A percentile compares a stretch with the other conserved stretches of the same genome.
Conservation (phyloP, 2,888 invertebrate genomes). For the Lasioglossum vierecki region DNA sequence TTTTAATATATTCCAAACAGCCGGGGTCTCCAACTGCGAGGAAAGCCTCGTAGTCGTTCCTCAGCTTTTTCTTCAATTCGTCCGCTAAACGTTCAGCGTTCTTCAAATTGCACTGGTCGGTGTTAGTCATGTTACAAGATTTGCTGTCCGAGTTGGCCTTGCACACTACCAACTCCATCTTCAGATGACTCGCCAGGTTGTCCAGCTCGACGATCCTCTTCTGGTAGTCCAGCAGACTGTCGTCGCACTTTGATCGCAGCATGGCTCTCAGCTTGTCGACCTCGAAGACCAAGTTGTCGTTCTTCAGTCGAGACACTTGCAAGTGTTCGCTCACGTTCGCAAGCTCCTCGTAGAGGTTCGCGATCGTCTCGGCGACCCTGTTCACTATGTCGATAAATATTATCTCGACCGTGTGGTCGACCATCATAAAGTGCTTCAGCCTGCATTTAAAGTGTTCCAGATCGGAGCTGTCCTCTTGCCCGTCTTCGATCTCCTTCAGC, state of each 20-base stretch:
- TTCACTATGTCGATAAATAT: slow-evolving; percentile 61
- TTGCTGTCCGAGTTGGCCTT: slow-evolving; percentile 35
- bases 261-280: slow-evolving; percentile 61
- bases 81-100: slow-evolving; percentile 52
- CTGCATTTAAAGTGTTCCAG: slow-evolving; percentile 53
- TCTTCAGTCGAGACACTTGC: slow-evolving; percentile 52
- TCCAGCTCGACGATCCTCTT: slow-evolving; percentile 63
- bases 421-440: slow-evolving; percentile 57
- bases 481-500: slow-evolving; percentile 51
- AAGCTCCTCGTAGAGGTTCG: slow-evolving; percentile 67
- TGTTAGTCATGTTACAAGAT: background rate
- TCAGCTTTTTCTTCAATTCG: slow-evolving; percentile 62
- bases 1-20: slow-evolving; percentile 62
- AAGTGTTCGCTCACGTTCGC: slow-evolving; percentile 60
- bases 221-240: slow-evolving; percentile 56
- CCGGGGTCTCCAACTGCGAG: slow-evolving; percentile 59
- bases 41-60: slow-evolving; percentile 66
- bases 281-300: slow-evolving; percentile 52
- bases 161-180: slow-evolving; percentile 46
- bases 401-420: slow-evolving; percentile 68
- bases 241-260: slow-evolving; percentile 60
- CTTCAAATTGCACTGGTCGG: slow-evolving; percentile 13
- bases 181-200: slow-evolving; percentile 50
- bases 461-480: slow-evolving; percentile 29
- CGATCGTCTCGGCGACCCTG: slow-evolving; percentile 66